Conservation (phyloP, 1,140 invertebrate species). For the Drosophila repletoides region DNA sequence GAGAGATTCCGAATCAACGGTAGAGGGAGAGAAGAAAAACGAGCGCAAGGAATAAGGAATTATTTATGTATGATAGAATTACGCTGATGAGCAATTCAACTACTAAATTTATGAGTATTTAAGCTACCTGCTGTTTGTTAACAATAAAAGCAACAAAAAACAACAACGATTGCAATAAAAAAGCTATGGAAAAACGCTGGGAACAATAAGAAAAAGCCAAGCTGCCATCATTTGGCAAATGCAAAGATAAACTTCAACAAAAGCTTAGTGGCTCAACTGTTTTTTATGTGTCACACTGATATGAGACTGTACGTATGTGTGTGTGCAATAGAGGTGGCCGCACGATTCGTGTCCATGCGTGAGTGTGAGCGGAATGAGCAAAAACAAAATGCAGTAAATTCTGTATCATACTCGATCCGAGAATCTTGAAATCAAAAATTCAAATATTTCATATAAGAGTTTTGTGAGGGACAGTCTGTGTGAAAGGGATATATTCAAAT, state of each 20-base stretch:
- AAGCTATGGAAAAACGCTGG: constrained; percentile 24
- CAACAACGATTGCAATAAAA: constrained; percentile 22
- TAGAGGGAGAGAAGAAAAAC: too few species aligned
- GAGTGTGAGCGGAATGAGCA: background rate
- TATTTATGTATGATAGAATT: constrained; percentile 34
- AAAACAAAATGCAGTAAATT: too few species aligned
- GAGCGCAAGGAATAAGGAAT: too few species aligned
- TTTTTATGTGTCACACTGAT: constrained; percentile 65
- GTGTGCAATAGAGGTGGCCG: too few species aligned
- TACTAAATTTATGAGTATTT: constrained; percentile 60
- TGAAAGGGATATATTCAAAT: too few species aligned
- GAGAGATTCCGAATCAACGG: too few species aligned
- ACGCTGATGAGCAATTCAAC: constrained; percentile 27
- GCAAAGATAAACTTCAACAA: constrained; percentile 77
- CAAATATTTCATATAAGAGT: too few species aligned
- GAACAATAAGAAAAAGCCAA: constrained; percentile 37
- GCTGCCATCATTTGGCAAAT: constrained; percentile 71
- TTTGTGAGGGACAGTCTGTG: too few species aligned
- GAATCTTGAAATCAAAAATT: too few species aligned
- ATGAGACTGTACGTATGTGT: background rate
- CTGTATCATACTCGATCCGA: too few species aligned
- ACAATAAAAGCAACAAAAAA: constrained; percentile 5
- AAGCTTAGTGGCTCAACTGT: constrained; percentile 76
- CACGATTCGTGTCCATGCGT: constrained; percentile 14
- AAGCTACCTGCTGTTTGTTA: constrained; percentile 55